These are phyloP conservation scores for Drosophila mauritiana DNA, from an alignment of 1,140 invertebrate species.

Conservation along the genomic window DNA sequence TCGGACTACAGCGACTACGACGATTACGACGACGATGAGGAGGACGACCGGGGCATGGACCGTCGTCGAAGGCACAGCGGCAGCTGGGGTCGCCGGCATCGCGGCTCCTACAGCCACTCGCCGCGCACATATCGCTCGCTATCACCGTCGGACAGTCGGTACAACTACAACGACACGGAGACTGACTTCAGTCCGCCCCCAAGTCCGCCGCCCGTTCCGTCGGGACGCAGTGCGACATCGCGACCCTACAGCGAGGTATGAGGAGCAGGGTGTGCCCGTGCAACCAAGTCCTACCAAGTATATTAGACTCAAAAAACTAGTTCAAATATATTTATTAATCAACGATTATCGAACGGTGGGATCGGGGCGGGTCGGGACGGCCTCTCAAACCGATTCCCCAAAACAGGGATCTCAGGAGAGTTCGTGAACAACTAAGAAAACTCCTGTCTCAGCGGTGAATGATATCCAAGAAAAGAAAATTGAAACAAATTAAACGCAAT, in stretches of 20 bases:
- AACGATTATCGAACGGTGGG: conserved; percentile 56
- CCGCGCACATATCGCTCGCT: conserved; percentile 80
- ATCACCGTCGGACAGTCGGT: conserved; percentile 81
- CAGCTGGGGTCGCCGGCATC: conserved; percentile 61
- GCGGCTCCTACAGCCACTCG: conserved; percentile 67
- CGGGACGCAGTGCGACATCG: conserved; percentile 29
- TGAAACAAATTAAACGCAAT: conserved; percentile 59
- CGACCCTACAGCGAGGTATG: conserved; percentile 68
- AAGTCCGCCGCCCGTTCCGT: conserved; percentile 51
- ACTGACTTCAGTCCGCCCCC: conserved; percentile 83
- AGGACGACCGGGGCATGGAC: conserved; percentile 54
- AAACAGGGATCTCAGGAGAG: conserved; percentile 31
- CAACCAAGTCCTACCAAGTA: conserved; percentile 47
- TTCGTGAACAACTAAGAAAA: conserved; percentile 11
- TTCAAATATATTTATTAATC: conserved; percentile 82
- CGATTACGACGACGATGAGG: conserved; percentile 76
- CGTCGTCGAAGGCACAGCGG: conserved; percentile 60
- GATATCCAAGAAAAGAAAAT: conserved; percentile 42
- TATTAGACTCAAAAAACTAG: conserved; percentile 80
- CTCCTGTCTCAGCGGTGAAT: conserved; percentile 52
- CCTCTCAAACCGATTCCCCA: conserved; percentile 29
- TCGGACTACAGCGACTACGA: conserved; percentile 71
- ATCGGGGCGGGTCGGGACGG: conserved; percentile 24
- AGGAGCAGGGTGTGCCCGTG: conserved; percentile 10
- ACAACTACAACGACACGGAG: conserved; percentile 82